Conservation (phyloP, 2,797 vertebrate genomes). For the Chanos chanos region DNA sequence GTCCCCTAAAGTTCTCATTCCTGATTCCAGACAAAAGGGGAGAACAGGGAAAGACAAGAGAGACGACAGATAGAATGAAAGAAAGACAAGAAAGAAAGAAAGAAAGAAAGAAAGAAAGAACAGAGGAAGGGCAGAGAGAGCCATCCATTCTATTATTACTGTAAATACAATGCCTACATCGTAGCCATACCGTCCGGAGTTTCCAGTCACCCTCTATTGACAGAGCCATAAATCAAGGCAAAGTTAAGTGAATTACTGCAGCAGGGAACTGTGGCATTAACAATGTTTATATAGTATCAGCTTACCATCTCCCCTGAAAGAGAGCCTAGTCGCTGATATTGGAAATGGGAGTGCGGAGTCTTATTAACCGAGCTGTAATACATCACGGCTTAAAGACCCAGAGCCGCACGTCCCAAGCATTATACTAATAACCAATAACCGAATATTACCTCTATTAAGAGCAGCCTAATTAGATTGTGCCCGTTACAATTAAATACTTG, state of each 20-base stretch:
- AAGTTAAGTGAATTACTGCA: slow-evolving; percentile 92
- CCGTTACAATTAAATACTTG: slow-evolving; percentile 57
- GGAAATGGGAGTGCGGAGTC: slow-evolving; percentile 57
- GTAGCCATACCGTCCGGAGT: slow-evolving; percentile 64
- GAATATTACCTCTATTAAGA: slow-evolving; percentile 61
- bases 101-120: slow-evolving; percentile 27
- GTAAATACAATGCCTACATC: slow-evolving; percentile 75
- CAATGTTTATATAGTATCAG: slow-evolving; percentile 81
- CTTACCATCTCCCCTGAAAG: slow-evolving; percentile 72
- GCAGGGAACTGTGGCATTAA: slow-evolving; percentile 82
- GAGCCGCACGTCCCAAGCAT: slow-evolving; percentile 42
- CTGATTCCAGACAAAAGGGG: slow-evolving; percentile 28
- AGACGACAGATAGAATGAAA: background rate
- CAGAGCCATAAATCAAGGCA: slow-evolving; percentile 90
- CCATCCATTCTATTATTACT: slow-evolving; percentile 75
- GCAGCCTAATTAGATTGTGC: slow-evolving; percentile 54
- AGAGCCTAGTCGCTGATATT: slow-evolving; percentile 55
- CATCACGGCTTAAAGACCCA: slow-evolving; percentile 62
- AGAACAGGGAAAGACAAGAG: slow-evolving; percentile 17
- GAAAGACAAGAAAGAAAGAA: background rate
- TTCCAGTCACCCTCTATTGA: slow-evolving; percentile 80
- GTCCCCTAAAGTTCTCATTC: slow-evolving; percentile 29
- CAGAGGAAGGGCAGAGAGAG: slow-evolving; percentile 49
- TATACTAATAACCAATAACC: slow-evolving; percentile 62
- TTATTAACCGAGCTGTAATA: slow-evolving; percentile 63